These are phyloP conservation scores for Selene dorsalis DNA, from an alignment of 2,797 vertebrate genomes.

Conservation along the genomic window DNA sequence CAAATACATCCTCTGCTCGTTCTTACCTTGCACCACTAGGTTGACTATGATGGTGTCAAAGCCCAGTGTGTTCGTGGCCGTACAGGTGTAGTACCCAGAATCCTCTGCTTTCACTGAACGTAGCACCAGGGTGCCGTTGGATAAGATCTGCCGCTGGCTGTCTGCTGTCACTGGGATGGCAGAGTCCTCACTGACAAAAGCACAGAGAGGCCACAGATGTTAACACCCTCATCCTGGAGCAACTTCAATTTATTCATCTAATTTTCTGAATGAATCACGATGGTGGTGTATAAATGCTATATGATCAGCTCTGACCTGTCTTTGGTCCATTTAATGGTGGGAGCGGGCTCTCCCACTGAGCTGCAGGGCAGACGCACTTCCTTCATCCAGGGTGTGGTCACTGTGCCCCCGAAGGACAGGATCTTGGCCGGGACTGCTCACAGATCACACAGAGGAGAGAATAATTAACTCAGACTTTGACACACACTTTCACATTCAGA, in stretches of 20 bases:
- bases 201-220: slow-evolving; percentile 25
- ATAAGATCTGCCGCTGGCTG: slow-evolving; percentile 91
- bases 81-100: slow-evolving; percentile 98
- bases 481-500: slow-evolving; percentile 11
- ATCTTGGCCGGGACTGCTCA: slow-evolving; percentile 94
- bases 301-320: slow-evolving; percentile 88
- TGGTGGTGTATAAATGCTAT: slow-evolving; percentile 8
- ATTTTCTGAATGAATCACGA: slow-evolving; percentile 9
- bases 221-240: slow-evolving; percentile 1
- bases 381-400: slow-evolving; percentile 99
- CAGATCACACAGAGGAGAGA: not conserved
- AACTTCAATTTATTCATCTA: not conserved
- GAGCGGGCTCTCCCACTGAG: slow-evolving; percentile 94
- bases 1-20: not conserved
- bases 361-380: slow-evolving; percentile 95
- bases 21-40: slow-evolving; percentile 95
- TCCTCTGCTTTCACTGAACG: slow-evolving; percentile 97
- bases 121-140: slow-evolving; percentile 94
- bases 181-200: slow-evolving; percentile 89
- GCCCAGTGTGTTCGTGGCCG: slow-evolving; percentile 96
- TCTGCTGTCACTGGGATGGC: slow-evolving; percentile 92
- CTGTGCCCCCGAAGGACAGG: slow-evolving; percentile 96
- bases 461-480: not conserved
- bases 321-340: slow-evolving; percentile 98
- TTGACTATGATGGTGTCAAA: slow-evolving; percentile 99